Base-by-base conservation (phyloP, 1,140 invertebrate genomes). In the Sarcophaga peregrina region DNA sequence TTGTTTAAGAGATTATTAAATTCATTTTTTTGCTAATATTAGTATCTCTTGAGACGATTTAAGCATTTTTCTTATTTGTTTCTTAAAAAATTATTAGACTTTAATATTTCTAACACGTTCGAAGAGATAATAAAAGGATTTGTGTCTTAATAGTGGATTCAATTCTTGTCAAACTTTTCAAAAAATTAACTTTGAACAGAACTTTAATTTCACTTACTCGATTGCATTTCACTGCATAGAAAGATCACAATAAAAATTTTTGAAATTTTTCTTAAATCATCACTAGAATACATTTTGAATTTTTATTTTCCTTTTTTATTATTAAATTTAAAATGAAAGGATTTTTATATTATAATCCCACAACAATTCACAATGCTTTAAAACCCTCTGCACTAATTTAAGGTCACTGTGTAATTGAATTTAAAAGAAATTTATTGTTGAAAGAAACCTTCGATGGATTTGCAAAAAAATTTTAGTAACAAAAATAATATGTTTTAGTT, bases 221-320 rank as follows among this genome's bases (percentile, higher is more conserved):
- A 87, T 74, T 88, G 87, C 88, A 89, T 89, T 87, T 89, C 88
- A n/a, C 86, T 86, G 86, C 88, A 89, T 5, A 89, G 81, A 82
- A 89, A 87, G 48, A 87, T 86, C 84, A 89, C 85, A 74, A 88
- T 89, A 11, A 89, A 62, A 8, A 88, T 87, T 84, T 88, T 89
- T 25, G 87, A 83, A 5, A 89, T 75, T 76, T 83, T 86, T 13
- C 78, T 46, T 17, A 81, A 52, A 54, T 80, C 54, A 76, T 89
- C 86, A 84, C 85, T 87, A 37, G 83, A 85, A 25, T 88, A 88
- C 88, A 89, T 89, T 80, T 83, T 78, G 1, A 76, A 47, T 76
- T 78, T 25, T 72, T 78, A 78, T 5, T 78, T 78, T 52, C n/a
- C 48, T 76, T 48, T 76, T 76, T 8, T 47, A 17, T 48, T 15